Percentiles rank a stretch among this genome's conserved stretches.
These are phyloP conservation scores for Callitettix versicolor DNA, from an alignment of 1,140 invertebrate genomes.

Conservation along the genomic window DNA sequence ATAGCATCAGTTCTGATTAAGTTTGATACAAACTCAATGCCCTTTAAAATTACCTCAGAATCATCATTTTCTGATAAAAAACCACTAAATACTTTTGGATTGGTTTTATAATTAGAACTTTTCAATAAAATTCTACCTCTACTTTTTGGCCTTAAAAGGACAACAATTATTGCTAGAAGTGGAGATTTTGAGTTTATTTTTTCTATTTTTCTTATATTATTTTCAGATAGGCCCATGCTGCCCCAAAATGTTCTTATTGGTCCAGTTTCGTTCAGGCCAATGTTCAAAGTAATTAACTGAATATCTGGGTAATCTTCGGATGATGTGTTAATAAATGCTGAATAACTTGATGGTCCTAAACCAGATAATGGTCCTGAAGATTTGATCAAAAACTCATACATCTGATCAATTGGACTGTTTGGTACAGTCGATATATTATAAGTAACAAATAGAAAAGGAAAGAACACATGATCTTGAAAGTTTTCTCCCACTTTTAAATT, in stretches of 20 bases:
- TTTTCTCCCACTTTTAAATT: conserved; percentile 56
- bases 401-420: conserved; percentile 2
- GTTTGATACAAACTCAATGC: conserved; percentile 20
- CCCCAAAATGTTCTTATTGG: background rate
- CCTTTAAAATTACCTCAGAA: background rate
- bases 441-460: conserved; percentile 9
- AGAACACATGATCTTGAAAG: conserved; percentile 60
- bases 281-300: background rate
- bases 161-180: background rate
- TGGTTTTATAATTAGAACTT: background rate
- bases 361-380: conserved; percentile 11
- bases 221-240: background rate
- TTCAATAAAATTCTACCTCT: conserved; percentile 1
- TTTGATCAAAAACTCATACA: conserved; percentile 25
- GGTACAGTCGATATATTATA: conserved; percentile 8
- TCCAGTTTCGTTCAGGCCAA: background rate
- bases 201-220: background rate
- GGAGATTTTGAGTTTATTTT: background rate
- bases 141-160: conserved; percentile 2
- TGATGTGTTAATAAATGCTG: conserved; percentile 17
- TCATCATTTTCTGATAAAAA: conserved; percentile 1
- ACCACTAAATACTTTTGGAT: background rate
- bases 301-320: conserved; percentile 18
- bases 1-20: conserved; percentile 17
- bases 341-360: background rate